A percentile compares a stretch with the other conserved stretches of the same genome.
Evolutionary conservation across 2,888 invertebrate genomes (phyloP).

Genomic region (Diaperis boleti): DNA sequence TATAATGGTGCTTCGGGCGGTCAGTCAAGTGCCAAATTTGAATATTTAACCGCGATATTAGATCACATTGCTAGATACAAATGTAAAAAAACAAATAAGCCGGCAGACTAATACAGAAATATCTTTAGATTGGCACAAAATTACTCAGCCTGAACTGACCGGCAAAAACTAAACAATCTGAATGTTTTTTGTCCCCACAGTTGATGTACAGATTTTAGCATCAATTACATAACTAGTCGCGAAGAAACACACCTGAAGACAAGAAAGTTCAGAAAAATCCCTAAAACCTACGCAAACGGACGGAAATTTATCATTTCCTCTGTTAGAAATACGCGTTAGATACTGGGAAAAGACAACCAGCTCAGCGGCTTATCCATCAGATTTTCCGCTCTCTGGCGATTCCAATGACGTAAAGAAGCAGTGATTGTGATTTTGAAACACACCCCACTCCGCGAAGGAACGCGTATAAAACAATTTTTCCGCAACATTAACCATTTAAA

Average conservation of each 20-base stretch:
- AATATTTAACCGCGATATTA: neutral
- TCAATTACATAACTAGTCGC: neutral
- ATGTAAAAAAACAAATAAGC: slow-evolving; percentile 6
- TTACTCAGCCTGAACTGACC: neutral
- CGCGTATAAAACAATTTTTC: slow-evolving; percentile 35
- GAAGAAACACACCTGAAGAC: neutral
- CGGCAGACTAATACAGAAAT: neutral
- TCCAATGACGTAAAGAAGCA: slow-evolving; percentile 39
- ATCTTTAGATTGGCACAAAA: neutral
- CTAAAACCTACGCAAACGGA: too few species aligned
- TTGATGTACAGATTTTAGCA: neutral
- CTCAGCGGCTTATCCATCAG: slow-evolving; percentile 5
- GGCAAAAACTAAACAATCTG: neutral
- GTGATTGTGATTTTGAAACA: slow-evolving; percentile 40
- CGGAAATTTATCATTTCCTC: neutral
- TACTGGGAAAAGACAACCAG: slow-evolving; percentile 9
- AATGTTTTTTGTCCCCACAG: neutral
- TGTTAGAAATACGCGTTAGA: neutral
- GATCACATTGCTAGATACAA: slow-evolving; percentile 6
- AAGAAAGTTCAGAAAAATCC: neutral
- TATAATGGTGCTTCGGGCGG: slow-evolving; percentile 4
- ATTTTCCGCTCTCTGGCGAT: slow-evolving; percentile 36
- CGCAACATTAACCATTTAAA: slow-evolving; percentile 33
- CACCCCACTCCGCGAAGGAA: slow-evolving; percentile 38
- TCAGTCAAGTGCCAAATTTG: neutral